Conservation (phyloP, 2,888 invertebrate species). For the Troides oblongomaculatus region DNA sequence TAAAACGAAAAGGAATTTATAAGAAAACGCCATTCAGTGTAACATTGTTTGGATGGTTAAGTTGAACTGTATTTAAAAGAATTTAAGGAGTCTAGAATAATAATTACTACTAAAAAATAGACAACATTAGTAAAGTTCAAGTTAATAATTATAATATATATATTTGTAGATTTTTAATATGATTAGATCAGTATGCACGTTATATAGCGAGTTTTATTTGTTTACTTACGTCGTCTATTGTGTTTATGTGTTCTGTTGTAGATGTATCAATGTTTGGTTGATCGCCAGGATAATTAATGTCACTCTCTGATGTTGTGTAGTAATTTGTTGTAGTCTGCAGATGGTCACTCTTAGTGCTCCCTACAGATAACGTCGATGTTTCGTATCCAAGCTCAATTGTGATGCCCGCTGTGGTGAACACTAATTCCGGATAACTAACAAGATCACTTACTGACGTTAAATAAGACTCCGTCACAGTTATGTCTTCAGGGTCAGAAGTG, state of each 20-base stretch:
- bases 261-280: background rate
- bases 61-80: too few species aligned
- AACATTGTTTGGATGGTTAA: too few species aligned
- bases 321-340: constrained; percentile 7
- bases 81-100: too few species aligned
- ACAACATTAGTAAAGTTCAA: too few species aligned
- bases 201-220: background rate
- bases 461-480: constrained; percentile 22
- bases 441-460: constrained; percentile 3
- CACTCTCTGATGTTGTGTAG: constrained; percentile 4
- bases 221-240: constrained; percentile 4
- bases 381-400: constrained; percentile 9
- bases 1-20: too few species aligned
- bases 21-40: too few species aligned
- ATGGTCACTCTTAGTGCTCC: constrained; percentile 6
- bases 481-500: constrained; percentile 29
- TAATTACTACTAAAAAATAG: too few species aligned
- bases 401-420: background rate
- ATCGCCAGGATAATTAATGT: constrained; percentile 5
- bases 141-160: too few species aligned
- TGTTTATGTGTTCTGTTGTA: background rate
- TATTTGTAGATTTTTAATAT: too few species aligned
- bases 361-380: background rate
- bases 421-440: background rate
- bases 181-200: too few species aligned